Conservation (phyloP, 2,797 vertebrate genomes). For the Pangasius krempfi region DNA sequence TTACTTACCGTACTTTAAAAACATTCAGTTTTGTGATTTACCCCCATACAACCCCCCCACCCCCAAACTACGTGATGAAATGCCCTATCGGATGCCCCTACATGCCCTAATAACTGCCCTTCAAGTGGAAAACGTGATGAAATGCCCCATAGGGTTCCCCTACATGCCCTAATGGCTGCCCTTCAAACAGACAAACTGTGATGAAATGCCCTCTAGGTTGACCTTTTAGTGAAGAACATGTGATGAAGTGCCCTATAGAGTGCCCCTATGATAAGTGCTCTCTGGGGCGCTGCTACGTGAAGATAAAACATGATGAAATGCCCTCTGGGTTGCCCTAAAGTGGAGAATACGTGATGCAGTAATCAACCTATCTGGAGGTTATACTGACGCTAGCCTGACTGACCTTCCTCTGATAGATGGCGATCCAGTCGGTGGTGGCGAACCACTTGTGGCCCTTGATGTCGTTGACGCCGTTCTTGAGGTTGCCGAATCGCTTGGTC, state of each 20-base stretch:
- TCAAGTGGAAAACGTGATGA: neutral
- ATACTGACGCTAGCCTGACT: neutral
- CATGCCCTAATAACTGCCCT: neutral
- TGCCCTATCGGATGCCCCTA: neutral
- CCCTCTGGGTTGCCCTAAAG: neutral
- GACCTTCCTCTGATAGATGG: slow-evolving; percentile 99
- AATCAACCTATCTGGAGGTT: neutral
- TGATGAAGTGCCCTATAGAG: neutral
- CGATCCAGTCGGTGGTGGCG: slow-evolving; percentile 98
- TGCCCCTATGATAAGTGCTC: neutral
- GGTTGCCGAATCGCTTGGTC: slow-evolving; percentile 98
- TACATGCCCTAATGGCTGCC: neutral
- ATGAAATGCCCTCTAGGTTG: neutral
- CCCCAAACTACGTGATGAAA: neutral
- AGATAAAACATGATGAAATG: neutral
- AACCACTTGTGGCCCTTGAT: slow-evolving; percentile 99
- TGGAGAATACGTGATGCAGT: neutral
- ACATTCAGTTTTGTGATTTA: neutral
- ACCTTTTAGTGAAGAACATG: neutral
- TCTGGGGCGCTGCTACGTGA: neutral
- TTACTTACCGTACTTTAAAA: too few relatives aligned
- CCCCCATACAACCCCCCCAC: too few relatives aligned
- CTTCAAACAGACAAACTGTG: neutral
- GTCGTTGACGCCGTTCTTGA: slow-evolving; percentile 98
- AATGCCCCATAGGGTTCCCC: neutral